Evolutionary conservation across 1,140 invertebrate species (phyloP).

Genomic region (Cepaea nemoralis): DNA sequence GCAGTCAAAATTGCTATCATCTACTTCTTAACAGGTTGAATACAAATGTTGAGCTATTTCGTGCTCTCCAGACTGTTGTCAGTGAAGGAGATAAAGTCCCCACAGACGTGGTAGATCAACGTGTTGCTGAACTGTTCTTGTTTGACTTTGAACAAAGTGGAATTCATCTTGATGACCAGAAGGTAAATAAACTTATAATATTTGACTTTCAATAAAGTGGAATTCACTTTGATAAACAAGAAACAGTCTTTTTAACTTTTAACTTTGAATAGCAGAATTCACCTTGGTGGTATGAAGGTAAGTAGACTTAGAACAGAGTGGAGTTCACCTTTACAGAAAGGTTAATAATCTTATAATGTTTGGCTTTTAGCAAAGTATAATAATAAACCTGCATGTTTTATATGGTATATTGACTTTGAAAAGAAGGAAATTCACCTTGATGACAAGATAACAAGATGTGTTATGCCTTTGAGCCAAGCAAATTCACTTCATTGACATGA

Average conservation of each 20-base stretch:
- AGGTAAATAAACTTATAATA: conserved; percentile 73
- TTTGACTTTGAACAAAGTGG: conserved; percentile 98
- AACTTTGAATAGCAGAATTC: too few species aligned
- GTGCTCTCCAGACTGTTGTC: conserved; percentile 80
- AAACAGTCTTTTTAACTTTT: conserved; percentile 51
- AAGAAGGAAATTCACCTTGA: too few species aligned
- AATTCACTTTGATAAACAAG: conserved; percentile 88
- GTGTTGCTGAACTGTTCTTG: conserved; percentile 89
- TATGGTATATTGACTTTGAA: too few species aligned
- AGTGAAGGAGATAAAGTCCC: conserved; percentile 79
- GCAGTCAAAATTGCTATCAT: background rate
- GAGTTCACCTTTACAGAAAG: too few species aligned
- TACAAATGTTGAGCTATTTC: conserved; percentile 87
- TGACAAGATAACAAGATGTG: too few species aligned
- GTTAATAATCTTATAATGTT: too few species aligned
- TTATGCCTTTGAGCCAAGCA: too few species aligned
- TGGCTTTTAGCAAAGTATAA: too few species aligned
- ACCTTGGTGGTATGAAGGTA: too few species aligned
- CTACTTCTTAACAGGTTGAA: conserved; percentile 78
- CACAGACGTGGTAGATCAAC: conserved; percentile 83
- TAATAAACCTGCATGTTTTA: too few species aligned
- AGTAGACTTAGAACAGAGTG: too few species aligned
- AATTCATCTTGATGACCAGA: conserved; percentile 88
- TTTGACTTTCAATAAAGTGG: conserved; percentile 98
- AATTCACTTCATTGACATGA: too few species aligned